These are phyloP conservation scores for Apostichopus leukothele DNA, from an alignment of 53 echinoderm and acorn worm species.

Conservation along the genomic window DNA sequence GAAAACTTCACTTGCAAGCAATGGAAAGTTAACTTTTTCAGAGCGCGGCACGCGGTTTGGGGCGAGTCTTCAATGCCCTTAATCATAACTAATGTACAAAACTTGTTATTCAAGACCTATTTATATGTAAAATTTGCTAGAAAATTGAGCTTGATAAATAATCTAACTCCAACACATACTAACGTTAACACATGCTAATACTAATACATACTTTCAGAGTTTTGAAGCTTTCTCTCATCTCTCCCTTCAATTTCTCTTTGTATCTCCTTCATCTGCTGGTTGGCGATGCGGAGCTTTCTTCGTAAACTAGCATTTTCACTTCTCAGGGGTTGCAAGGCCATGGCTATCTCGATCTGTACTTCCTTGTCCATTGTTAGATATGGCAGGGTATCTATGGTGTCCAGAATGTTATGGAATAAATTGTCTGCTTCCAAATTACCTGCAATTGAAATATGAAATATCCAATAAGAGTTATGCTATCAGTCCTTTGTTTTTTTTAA, in stretches of 20 bases:
- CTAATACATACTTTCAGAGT: slow-evolving; percentile 52
- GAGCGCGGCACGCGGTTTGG: too few relatives aligned
- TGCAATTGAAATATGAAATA: slow-evolving; percentile 33
- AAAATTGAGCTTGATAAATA: too few relatives aligned
- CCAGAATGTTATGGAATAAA: slow-evolving; percentile 64
- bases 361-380: slow-evolving; percentile 65
- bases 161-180: too few relatives aligned
- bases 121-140: too few relatives aligned
- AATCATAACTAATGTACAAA: too few relatives aligned
- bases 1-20: too few relatives aligned
- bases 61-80: too few relatives aligned
- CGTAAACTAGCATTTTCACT: slow-evolving; percentile 87
- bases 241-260: slow-evolving; percentile 52
- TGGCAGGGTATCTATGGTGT: slow-evolving; percentile 77
- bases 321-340: slow-evolving; percentile 88
- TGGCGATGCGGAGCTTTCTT: slow-evolving; percentile 76
- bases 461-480: too few relatives aligned
- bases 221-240: slow-evolving; percentile 41
- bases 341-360: slow-evolving; percentile 74
- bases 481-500: too few relatives aligned
- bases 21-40: too few relatives aligned
- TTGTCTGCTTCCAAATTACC: slow-evolving; percentile 62
- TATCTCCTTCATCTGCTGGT: slow-evolving; percentile 71
- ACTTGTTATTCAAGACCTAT: too few relatives aligned
- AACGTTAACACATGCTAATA: too few relatives aligned